A percentile compares a stretch with the other conserved stretches of the same genome.
Evolutionary conservation across 2,797 vertebrate genomes (phyloP).

Genomic region (Aphelocoma californica): DNA sequence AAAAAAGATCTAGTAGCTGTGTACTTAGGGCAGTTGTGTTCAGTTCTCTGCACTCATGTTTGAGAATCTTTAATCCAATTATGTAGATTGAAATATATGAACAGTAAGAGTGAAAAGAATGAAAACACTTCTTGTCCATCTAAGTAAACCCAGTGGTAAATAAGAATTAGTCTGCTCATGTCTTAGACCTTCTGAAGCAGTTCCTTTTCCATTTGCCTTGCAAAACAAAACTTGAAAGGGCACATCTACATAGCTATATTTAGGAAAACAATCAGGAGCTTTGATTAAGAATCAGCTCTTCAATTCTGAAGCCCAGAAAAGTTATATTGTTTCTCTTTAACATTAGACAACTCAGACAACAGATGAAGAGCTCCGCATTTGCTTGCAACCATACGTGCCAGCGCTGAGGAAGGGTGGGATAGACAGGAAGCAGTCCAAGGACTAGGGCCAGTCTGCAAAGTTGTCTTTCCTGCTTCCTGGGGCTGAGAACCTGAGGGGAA

Average conservation of each 20-base stretch:
- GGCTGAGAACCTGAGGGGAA: neutral
- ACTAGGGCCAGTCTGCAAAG: neutral
- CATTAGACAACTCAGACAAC: accelerated
- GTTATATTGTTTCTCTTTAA: neutral
- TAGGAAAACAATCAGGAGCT: neutral
- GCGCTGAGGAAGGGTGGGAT: neutral
- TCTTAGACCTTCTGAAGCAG: neutral
- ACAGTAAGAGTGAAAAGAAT: neutral
- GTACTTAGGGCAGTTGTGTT: neutral
- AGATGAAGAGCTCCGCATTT: neutral
- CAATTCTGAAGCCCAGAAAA: neutral
- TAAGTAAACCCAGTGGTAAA: neutral
- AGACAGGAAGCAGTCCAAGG: too few relatives aligned
- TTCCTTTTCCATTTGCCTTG: neutral
- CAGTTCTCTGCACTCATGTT: neutral
- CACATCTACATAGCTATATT: neutral
- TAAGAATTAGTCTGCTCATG: neutral
- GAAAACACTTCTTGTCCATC: neutral
- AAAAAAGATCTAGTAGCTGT: neutral
- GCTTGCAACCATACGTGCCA: neutral
- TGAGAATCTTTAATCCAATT: neutral
- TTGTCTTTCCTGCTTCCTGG: neutral
- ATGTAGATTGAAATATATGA: neutral
- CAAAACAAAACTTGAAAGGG: neutral
- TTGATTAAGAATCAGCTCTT: neutral